phyloP scores from a whole-genome alignment of 2,113 vertebrate genomes.

The Petrocephalus microphthalmus region DNA sequence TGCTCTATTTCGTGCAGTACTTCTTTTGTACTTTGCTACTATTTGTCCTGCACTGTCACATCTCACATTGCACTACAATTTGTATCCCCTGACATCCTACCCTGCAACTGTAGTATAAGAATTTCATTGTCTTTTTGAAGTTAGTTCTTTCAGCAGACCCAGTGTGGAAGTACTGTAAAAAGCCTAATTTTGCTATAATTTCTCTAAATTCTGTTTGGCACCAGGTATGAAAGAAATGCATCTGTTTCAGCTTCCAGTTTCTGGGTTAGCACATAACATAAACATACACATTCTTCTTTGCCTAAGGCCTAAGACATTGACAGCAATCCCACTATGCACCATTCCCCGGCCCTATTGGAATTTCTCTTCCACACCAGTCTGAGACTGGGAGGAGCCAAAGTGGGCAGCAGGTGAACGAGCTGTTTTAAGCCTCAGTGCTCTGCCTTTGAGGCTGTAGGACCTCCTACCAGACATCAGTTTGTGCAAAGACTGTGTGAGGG shows the following conservation, averaged over 20 bases:
- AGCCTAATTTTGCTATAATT: too few species aligned
- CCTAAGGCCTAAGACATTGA: too few species aligned
- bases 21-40: too few species aligned
- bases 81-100: not conserved
- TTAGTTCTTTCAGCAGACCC: not conserved
- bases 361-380: not conserved
- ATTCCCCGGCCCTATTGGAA: too few species aligned
- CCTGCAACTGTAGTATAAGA: not conserved
- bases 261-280: too few species aligned
- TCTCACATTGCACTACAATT: not conserved
- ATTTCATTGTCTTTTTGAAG: not conserved
- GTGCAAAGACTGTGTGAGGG: too few species aligned
- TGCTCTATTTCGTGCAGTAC: not conserved
- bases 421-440: not conserved
- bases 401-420: not conserved
- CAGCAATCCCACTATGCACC: too few species aligned
- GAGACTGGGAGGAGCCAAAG: not conserved
- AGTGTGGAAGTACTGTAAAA: too few species aligned
- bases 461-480: not conserved
- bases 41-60: not conserved
- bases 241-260: too few species aligned
- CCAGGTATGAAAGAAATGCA: too few species aligned
- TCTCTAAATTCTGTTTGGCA: too few species aligned
- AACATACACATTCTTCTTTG: too few species aligned
- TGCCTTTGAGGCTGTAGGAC: not conserved